Evolutionary conservation across 2,888 invertebrate genomes (phyloP).

Genomic region (Perizoma affinitatum): DNA sequence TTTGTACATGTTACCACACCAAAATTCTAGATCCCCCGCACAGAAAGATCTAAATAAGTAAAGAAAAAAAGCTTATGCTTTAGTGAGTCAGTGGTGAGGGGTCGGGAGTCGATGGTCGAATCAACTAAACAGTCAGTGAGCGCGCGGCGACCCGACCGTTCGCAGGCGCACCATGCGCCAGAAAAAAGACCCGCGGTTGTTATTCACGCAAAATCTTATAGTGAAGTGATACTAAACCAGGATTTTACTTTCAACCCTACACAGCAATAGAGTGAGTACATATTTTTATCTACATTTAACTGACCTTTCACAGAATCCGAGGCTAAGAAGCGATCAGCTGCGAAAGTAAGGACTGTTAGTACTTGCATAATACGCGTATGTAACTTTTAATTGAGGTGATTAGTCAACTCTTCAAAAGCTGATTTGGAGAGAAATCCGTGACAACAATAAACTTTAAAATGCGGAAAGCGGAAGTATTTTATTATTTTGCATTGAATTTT

Average conservation of each 20-base stretch:
- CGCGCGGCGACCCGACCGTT: slow-evolving; percentile 66
- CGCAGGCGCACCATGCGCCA: slow-evolving; percentile 70
- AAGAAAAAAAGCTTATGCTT: slow-evolving; percentile 28
- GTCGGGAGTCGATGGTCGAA: slow-evolving; percentile 40
- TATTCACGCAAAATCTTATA: slow-evolving; percentile 54
- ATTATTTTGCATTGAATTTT: slow-evolving; percentile 11
- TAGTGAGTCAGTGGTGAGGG: slow-evolving; percentile 38
- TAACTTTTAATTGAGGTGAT: slow-evolving; percentile 36
- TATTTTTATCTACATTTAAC: slow-evolving; percentile 3
- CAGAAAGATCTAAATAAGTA: slow-evolving; percentile 24
- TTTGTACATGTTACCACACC: background rate
- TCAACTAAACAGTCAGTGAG: slow-evolving; percentile 54
- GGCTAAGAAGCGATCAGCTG: slow-evolving; percentile 66
- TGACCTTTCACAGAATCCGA: slow-evolving; percentile 53
- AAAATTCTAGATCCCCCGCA: slow-evolving; percentile 14
- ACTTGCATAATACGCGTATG: slow-evolving; percentile 41
- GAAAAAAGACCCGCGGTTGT: slow-evolving; percentile 67
- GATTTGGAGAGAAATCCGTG: slow-evolving; percentile 21
- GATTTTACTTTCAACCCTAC: slow-evolving; percentile 52
- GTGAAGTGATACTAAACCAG: slow-evolving; percentile 72
- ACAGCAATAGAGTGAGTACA: slow-evolving; percentile 50
- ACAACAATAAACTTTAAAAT: slow-evolving; percentile 19
- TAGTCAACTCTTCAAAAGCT: slow-evolving; percentile 34
- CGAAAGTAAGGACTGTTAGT: slow-evolving; percentile 58
- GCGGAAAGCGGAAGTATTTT: slow-evolving; percentile 16